Conservation (phyloP, 2,888 invertebrate genomes). For the Anoncus sp. region DNA sequence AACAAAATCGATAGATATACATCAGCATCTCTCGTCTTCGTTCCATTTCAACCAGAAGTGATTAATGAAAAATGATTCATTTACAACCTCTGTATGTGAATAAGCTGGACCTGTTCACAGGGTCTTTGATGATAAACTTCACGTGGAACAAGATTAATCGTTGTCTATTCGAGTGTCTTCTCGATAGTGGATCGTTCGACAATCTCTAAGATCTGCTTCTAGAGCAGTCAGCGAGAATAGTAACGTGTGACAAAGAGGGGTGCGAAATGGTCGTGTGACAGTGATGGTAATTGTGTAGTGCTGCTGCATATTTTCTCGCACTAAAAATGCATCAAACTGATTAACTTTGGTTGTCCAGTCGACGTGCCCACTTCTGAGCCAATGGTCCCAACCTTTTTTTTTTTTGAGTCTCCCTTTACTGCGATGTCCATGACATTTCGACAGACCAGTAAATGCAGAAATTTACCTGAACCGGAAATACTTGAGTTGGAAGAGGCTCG, state of each 20-base stretch:
- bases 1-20: conserved; percentile 20
- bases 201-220: conserved; percentile 10
- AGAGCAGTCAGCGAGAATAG: conserved; percentile 13
- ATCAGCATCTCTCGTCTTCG: conserved; percentile 6
- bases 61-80: conserved; percentile 49
- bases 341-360: neutral
- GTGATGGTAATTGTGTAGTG: neutral
- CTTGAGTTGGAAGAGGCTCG: neutral
- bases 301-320: neutral
- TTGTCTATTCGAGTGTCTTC: conserved; percentile 32
- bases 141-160: conserved; percentile 51
- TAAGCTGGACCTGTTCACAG: conserved; percentile 17
- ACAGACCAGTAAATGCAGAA: neutral
- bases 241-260: neutral
- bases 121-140: conserved; percentile 16
- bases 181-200: conserved; percentile 22
- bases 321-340: conserved; percentile 2
- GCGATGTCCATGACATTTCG: neutral
- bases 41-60: conserved; percentile 19
- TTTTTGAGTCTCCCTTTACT: neutral
- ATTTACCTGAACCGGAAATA: neutral
- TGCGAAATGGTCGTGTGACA: conserved; percentile 1
- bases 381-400: neutral
- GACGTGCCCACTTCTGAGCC: neutral
- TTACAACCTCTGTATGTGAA: conserved; percentile 31